Evolutionary conservation across 2,113 vertebrate species (phyloP), one percentile per base, ranked within the genome.

Genomic region (Melanostigma gelatinosum): DNA sequence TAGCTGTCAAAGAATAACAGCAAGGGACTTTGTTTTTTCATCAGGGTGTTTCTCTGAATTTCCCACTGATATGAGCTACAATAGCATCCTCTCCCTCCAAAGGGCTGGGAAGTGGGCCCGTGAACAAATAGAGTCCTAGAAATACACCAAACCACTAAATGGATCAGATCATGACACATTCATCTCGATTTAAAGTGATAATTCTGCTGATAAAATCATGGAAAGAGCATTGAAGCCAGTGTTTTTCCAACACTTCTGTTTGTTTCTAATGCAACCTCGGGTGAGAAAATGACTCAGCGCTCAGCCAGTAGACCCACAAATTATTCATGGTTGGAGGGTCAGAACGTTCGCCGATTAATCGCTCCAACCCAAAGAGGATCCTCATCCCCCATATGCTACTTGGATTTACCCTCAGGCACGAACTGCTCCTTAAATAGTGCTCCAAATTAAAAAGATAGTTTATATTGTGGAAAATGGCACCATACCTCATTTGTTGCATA

Each of bases 41-140:
- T 85, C 65, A 71, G 83, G 90, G 88, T 82, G 83, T 87, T 87
- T 77, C 81, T 79, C 62, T 60, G 48, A 87, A 72, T 86, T 83
- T 87, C 72, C 83, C 66, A 66, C 64, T 84, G 75, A 89, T 85
- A 82, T 12, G 22, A 58, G 74, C 66, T 75, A 91, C 82, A 88
- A 84, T 66, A 84, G 75, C 72, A 83, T 87, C 84, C 63, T 80
- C 68, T 84, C 80, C 72, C 71, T 65, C n/a, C 24, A 16, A 67
- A 62, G 66, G 54, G 20, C 27, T 68, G 22, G 70, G 74, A 66
- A 77, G 75, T 70, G 24, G 63, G 63, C n/a, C 50, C n/a, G 24
- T 36, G 57, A 82, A 75, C 46, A 72, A 77, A 82, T 58, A 46
- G 18, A 77, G 32, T 9, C 1, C 8, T 18, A 60, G 24, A 75